Base-by-base conservation (phyloP, 2,888 invertebrate genomes). In the Diogma glabrata region DNA sequence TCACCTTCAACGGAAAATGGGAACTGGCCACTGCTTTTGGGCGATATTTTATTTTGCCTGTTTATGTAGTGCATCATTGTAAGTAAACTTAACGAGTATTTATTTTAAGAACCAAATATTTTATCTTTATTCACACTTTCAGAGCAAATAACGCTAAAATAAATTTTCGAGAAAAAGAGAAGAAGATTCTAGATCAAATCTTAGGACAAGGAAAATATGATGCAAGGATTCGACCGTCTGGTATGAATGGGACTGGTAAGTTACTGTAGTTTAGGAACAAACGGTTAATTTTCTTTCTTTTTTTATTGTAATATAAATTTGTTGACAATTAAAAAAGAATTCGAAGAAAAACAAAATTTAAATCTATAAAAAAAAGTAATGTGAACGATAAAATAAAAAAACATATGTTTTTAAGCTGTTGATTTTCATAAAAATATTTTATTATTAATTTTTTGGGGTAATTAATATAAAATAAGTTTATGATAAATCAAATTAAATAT, bases 211-310 rank as follows among this genome's bases (percentile, higher is more conserved):
- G 87, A 59, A 79, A 87, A 60, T 93, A 93, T 78, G 93, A 93
- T 74, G 90, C 91, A 58, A 78, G 92, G 65, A 93, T 93, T 68
- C 76, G 93, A 66, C 93, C 93, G 51, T 90, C 90, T 51, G 93
- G 93, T 61, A 84, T 89, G 72, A 92, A 93, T 71, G 91, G 89
- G 69, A 91, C 91, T 81, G 92, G 92, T 91, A 77, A 81, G 82
- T 54, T 52, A 53, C n/a, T n/a, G n/a, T n/a, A n/a, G n/a, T n/a
- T n/a, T n/a, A n/a, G n/a, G n/a, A n/a, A n/a, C 6, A 36, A 36
- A 36, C 14, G n/a, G 14, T n/a, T 5, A 36, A 36, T 14, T n/a
- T 43, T 43, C 10, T 19, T 17, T 20, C 46, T 30, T 30, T 9
- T 4, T 30, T 5, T 30, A 8, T 8, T 14, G 14, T n/a, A n/a